phyloP scores from a whole-genome alignment of 2,888 invertebrate genomes.

The Catocala fraxini region DNA sequence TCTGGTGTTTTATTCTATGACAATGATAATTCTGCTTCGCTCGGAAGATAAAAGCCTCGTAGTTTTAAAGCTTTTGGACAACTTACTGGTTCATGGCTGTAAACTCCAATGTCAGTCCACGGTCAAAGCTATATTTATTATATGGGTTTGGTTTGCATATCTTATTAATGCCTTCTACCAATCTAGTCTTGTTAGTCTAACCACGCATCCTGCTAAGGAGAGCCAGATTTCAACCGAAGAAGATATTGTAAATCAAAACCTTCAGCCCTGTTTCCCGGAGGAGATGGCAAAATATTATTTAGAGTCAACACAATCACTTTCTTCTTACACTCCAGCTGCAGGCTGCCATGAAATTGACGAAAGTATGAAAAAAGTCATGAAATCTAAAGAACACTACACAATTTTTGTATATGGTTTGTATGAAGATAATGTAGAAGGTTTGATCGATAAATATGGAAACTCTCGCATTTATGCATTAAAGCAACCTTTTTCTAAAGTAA shows the following conservation, averaged over 20 bases:
- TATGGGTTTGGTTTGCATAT: conserved; percentile 66
- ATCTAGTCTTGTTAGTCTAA: conserved; percentile 53
- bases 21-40: conserved; percentile 27
- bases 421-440: conserved; percentile 12
- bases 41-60: conserved; percentile 23
- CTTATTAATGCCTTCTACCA: conserved; percentile 52
- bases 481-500: conserved; percentile 56
- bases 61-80: conserved; percentile 31
- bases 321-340: neutral
- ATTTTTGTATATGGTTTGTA: conserved; percentile 9
- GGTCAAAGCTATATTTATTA: conserved; percentile 44
- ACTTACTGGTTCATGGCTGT: conserved; percentile 23
- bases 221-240: conserved; percentile 42
- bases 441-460: conserved; percentile 23
- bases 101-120: conserved; percentile 15
- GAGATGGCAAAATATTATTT: conserved; percentile 36
- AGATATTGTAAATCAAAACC: conserved; percentile 21
- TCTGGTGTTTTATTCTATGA: conserved; percentile 27
- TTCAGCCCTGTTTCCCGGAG: conserved; percentile 32
- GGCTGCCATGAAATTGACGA: conserved; percentile 5
- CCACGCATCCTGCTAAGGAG: conserved; percentile 39
- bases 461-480: conserved; percentile 34
- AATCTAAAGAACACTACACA: conserved; percentile 12
- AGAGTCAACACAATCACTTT: conserved; percentile 29
- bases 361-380: conserved; percentile 18